phyloP scores from a whole-genome alignment of 2,113 vertebrate genomes.

The Callopanchax toddi region DNA sequence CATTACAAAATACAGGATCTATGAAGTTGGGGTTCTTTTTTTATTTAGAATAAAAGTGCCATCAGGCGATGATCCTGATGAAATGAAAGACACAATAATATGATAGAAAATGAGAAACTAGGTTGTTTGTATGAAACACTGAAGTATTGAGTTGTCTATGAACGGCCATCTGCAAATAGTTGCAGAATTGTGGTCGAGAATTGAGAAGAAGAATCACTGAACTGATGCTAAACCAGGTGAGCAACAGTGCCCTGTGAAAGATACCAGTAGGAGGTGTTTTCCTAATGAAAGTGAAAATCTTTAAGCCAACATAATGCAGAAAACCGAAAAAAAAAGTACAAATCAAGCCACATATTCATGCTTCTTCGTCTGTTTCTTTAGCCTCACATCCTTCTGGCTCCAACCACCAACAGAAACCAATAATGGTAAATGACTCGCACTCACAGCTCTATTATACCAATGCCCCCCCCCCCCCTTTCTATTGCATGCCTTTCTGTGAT shows the following conservation, averaged over 20 bases:
- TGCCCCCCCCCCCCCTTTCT: slow-evolving; percentile 53
- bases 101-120: too few relatives aligned
- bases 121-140: not conserved
- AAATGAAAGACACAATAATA: too few relatives aligned
- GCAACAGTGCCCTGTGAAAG: slow-evolving; percentile 29
- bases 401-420: slow-evolving; percentile 52
- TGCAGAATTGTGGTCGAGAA: slow-evolving; percentile 18
- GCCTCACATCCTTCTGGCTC: slow-evolving; percentile 15
- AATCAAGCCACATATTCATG: not conserved
- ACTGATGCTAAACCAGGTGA: slow-evolving; percentile 46
- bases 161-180: slow-evolving; percentile 85
- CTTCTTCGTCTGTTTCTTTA: slow-evolving; percentile 21
- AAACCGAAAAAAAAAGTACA: slow-evolving; percentile 5
- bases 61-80: slow-evolving; percentile 5
- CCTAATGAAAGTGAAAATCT: slow-evolving; percentile 2
- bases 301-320: slow-evolving; percentile 23
- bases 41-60: slow-evolving; percentile 16
- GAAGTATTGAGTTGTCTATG: slow-evolving; percentile 86
- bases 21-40: slow-evolving; percentile 38
- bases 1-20: slow-evolving; percentile 53
- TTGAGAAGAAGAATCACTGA: slow-evolving; percentile 43
- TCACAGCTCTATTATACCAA: slow-evolving; percentile 63
- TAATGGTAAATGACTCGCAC: slow-evolving; percentile 54
- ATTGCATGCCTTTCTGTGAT: slow-evolving; percentile 64
- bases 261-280: slow-evolving; percentile 6